phyloP scores from a whole-genome alignment of 2,797 vertebrate species.

The Syncerus caffer region DNA sequence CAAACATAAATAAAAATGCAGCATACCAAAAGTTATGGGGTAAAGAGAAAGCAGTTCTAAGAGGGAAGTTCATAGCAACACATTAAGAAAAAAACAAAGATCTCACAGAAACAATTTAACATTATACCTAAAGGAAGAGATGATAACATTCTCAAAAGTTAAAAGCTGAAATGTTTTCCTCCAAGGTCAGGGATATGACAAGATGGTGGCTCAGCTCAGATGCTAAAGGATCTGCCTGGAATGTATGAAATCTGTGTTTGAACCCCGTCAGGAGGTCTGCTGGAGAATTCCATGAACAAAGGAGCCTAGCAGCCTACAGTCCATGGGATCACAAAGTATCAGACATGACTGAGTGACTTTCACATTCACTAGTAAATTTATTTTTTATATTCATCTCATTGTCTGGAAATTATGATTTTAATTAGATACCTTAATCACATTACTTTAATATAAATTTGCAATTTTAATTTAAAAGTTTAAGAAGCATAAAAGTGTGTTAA shows the following conservation, averaged over 20 bases:
- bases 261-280: neutral
- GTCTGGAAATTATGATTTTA: neutral
- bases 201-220: neutral
- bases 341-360: neutral
- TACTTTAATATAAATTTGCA: neutral
- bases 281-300: neutral
- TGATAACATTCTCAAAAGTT: neutral
- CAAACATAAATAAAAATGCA: neutral
- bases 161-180: neutral
- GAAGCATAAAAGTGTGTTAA: neutral
- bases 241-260: neutral
- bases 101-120: neutral
- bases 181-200: neutral
- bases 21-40: neutral
- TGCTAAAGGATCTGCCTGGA: neutral
- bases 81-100: neutral
- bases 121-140: neutral
- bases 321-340: neutral
- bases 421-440: neutral
- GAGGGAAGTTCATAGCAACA: neutral
- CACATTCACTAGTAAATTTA: neutral
- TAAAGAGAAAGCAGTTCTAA: neutral
- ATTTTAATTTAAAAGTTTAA: neutral
- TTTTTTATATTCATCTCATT: neutral
- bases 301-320: neutral